A percentile compares a stretch with the other conserved stretches of the same genome.
Conservation (phyloP, 1,140 invertebrate genomes). For the Radopholus similis region DNA sequence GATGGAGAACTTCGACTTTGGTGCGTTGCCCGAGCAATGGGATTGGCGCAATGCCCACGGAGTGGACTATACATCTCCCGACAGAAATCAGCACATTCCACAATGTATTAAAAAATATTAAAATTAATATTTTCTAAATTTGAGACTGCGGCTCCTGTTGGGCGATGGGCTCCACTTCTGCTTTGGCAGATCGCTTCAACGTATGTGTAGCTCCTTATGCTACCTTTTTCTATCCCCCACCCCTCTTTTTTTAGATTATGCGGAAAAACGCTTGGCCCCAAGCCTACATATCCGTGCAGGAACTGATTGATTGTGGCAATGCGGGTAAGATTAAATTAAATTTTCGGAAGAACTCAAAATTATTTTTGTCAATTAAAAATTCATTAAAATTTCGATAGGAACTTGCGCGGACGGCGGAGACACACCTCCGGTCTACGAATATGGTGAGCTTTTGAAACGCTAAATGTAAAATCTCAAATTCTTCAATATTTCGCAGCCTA, state of each 20-base stretch:
- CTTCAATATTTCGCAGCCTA: too few relatives aligned
- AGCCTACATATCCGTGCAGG: slow-evolving; percentile 61
- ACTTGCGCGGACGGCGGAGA: slow-evolving; percentile 62
- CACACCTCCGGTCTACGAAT: slow-evolving; percentile 61
- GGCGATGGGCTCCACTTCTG: slow-evolving; percentile 59
- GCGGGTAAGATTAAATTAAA: too few relatives aligned
- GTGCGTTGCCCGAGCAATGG: slow-evolving; percentile 60
- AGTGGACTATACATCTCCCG: slow-evolving; percentile 62
- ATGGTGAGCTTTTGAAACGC: too few relatives aligned
- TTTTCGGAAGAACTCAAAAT: too few relatives aligned
- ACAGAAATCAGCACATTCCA: slow-evolving; percentile 61
- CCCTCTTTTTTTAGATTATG: too few relatives aligned
- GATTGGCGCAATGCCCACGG: slow-evolving; percentile 64
- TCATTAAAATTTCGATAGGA: too few relatives aligned
- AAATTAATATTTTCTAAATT: background rate
- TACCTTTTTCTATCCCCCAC: too few relatives aligned
- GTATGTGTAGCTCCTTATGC: too few relatives aligned
- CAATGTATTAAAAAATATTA: slow-evolving; percentile 41
- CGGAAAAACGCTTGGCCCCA: slow-evolving; percentile 63
- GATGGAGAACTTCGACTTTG: slow-evolving; percentile 33
- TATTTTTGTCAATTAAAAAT: too few relatives aligned
- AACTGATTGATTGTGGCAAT: slow-evolving; percentile 63
- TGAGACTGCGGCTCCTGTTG: slow-evolving; percentile 66
- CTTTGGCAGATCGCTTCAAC: slow-evolving; percentile 65
- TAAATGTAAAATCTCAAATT: too few relatives aligned